Evolutionary conservation across 2,888 invertebrate species (phyloP), one percentile per base, ranked within the genome.

Genomic region (Tenthredo amoena): DNA sequence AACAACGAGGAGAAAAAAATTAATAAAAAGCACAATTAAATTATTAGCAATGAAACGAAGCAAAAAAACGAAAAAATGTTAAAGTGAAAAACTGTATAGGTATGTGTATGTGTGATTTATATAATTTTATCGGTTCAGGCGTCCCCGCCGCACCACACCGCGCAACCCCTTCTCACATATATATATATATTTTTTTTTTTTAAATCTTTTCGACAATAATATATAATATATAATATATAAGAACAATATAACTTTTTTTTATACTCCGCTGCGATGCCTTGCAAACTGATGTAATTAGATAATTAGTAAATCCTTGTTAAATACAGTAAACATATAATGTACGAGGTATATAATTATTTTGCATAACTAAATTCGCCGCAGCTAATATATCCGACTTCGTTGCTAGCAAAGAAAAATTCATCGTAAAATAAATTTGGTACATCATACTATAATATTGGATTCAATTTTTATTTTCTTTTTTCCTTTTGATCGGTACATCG

Each of bases 61-160:
- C 50, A 18, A 50, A 50, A 6, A 50, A 50, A 50, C 18, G 3
- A 18, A 18, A 50, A 7, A 6, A 55, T n/a, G 7, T n/a, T 55
- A 55, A n/a, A 7, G 15, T 47, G 47, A 47, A 47, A n/a, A 55
- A 1, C 18, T n/a, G n/a, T 55, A 31, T 68, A 15, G 3, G 15
- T 31, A 31, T 12, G 1, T 21, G 9, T 62, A 9, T 18, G 9
- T 62, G 37, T 15, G n/a, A 18, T 18, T 7, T 2, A 18, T 26
- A 9, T 18, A 71, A 34, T 34, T 37, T 71, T 34, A 71, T 71
- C 18, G 18, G n/a, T 71, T 21, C 43, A 21, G 10, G 43, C 34
- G 58, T 79, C 62, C 81, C 81, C 62, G 81, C 81, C 62, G 81
- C 62, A 81, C 58, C 81, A 62, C 58, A 58, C 62, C 81, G 81